A percentile compares a stretch with the other conserved stretches of the same genome.
Conservation (phyloP, 2,113 vertebrate genomes). For the Poeciliopsis turrubarensis region DNA sequence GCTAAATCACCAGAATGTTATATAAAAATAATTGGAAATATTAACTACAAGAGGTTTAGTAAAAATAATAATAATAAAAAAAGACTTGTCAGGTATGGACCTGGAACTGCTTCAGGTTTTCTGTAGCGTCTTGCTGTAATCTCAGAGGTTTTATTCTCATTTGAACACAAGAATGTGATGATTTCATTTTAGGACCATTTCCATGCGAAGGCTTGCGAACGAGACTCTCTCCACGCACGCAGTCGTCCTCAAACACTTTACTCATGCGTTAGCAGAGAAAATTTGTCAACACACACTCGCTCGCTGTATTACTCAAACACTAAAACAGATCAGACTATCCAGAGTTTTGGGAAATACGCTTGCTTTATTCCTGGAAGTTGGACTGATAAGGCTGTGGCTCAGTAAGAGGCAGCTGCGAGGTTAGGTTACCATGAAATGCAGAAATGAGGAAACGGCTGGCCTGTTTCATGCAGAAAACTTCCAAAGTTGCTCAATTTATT, state of each 20-base stretch:
- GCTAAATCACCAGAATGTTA: too few relatives aligned
- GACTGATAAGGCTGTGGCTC: not conserved
- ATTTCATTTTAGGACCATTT: not conserved
- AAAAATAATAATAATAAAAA: too few relatives aligned
- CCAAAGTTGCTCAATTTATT: not conserved
- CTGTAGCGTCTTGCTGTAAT: not conserved
- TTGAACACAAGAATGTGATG: not conserved
- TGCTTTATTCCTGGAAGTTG: not conserved
- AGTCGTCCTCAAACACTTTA: constrained; percentile 32
- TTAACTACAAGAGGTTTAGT: too few relatives aligned
- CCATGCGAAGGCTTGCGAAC: not conserved
- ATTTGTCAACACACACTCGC: not conserved
- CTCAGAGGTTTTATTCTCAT: not conserved
- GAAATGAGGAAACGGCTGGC: not conserved
- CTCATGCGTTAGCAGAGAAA: not conserved
- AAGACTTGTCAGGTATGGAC: too few relatives aligned
- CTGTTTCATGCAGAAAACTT: not conserved
- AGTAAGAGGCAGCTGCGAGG: not conserved
- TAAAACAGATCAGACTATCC: not conserved
- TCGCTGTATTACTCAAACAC: constrained; percentile 5
- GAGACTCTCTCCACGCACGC: not conserved
- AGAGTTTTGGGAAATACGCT: not conserved
- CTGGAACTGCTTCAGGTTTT: not conserved
- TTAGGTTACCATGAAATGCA: not conserved
- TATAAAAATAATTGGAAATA: too few relatives aligned